Evolutionary conservation across 2,113 vertebrate genomes (phyloP), one percentile per base, ranked within the genome.

Genomic region (Sclerurus mexicanus): DNA sequence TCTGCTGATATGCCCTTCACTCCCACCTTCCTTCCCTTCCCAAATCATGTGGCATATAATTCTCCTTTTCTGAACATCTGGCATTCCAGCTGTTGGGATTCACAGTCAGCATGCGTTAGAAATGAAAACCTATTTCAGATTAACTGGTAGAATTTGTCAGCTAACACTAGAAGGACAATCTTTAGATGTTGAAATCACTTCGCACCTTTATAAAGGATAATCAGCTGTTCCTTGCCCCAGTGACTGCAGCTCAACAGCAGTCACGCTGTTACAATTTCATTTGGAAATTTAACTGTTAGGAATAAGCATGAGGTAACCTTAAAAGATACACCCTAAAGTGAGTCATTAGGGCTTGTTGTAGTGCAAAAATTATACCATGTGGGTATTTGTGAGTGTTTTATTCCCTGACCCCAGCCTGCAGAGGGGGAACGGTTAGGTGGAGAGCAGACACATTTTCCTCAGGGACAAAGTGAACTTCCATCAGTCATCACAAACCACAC

Each of bases 61-160:
- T 78, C 46, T 62, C 64, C 50, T 58, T 44, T 75, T 40, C 52
- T 22, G 42, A 82, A 82, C 86, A 85, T 82, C 75, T 88, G 79
- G 66, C 52, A 85, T 39, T 75, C 69, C 86, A 87, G 86, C 66
- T 92, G 79, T 40, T 63, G 60, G 52, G 66, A 90, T 62, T 83
- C 76, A 35, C 60, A 28, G n/a, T 66, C 69, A 52, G 33, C 10
- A 7, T 1, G 10, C 56, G n/a, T 31, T 53, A 79, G 76, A 76
- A 86, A 88, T 86, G 25, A 90, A 92, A 95, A 40, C 5, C 18
- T n/a, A 10, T 25, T 67, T 25, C 42, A 78, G 66, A 85, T 66
- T 35, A 81, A 52, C 24, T 40, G 66, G 20, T n/a, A 67, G 27
- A 71, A 71, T 49, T 74, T 67, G 9, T 63, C 83, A 69, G 40